Percentiles rank a stretch among this genome's conserved stretches.
These are phyloP conservation scores for Caloenas nicobarica DNA, from an alignment of 2,113 vertebrate species.

Conservation along the genomic window DNA sequence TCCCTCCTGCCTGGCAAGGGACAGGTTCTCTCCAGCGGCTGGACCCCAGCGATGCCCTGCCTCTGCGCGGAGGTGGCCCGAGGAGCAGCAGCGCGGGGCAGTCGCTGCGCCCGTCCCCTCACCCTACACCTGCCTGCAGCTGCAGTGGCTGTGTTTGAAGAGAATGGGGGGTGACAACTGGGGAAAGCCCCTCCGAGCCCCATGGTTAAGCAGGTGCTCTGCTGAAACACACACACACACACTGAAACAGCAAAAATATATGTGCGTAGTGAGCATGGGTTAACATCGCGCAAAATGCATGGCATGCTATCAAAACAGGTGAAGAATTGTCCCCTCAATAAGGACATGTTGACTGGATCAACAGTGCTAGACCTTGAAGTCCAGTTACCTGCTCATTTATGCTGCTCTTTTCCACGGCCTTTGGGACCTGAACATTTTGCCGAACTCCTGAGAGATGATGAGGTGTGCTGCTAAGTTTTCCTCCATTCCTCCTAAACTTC, in stretches of 20 bases:
- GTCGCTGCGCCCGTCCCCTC: neutral
- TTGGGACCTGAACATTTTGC: accelerated
- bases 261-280: neutral
- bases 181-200: neutral
- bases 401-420: neutral
- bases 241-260: neutral
- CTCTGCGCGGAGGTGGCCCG: neutral
- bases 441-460: neutral
- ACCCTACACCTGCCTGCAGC: neutral
- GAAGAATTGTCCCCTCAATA: neutral
- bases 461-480: neutral
- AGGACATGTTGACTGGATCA: neutral
- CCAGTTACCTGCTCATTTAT: neutral
- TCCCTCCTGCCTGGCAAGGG: neutral
- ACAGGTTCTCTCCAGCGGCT: accelerated
- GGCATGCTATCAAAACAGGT: too few species aligned
- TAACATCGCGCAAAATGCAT: neutral
- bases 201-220: neutral
- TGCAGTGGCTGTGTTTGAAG: accelerated
- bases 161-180: neutral
- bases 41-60: neutral
- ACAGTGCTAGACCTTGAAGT: neutral
- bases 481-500: neutral
- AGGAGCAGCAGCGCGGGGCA: neutral
- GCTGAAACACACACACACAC: neutral